These are phyloP conservation scores for Aradophagus sp. DNA, from an alignment of 1,140 invertebrate species.

Conservation along the genomic window DNA sequence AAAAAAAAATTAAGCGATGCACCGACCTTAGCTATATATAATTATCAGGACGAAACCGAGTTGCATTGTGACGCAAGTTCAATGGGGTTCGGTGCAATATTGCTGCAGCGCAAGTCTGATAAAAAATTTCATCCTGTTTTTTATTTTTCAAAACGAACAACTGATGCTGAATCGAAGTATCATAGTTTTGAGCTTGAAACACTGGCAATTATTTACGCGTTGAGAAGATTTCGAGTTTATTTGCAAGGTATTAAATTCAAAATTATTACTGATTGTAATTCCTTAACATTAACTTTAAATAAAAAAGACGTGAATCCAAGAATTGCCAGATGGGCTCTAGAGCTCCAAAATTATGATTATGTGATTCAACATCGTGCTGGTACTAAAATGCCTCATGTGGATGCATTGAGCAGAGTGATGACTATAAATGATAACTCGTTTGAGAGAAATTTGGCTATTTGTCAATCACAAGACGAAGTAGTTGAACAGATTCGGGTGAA, in stretches of 20 bases:
- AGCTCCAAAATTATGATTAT: conserved; percentile 1
- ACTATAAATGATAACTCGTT: neutral
- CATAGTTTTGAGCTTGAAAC: conserved; percentile 5
- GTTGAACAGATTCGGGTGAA: neutral
- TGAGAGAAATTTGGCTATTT: neutral
- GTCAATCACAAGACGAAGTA: neutral
- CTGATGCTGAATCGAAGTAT: neutral
- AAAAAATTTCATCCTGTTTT: conserved; percentile 19
- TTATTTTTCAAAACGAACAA: neutral
- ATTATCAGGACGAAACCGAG: conserved; percentile 52
- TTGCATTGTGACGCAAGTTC: conserved; percentile 61
- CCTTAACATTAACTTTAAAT: neutral
- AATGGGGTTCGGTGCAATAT: conserved; percentile 57
- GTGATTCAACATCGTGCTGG: neutral
- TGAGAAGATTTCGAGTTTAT: neutral
- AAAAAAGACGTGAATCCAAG: neutral
- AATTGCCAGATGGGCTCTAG: neutral
- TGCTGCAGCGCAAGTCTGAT: conserved; percentile 41
- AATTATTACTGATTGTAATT: conserved; percentile 5
- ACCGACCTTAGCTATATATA: conserved; percentile 43
- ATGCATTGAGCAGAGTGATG: neutral
- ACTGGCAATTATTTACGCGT: neutral
- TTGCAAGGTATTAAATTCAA: neutral
- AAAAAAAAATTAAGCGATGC: conserved; percentile 14
- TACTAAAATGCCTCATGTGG: neutral